Evolutionary conservation across 1,140 invertebrate genomes (phyloP).

Genomic region (Venturia canescens): DNA sequence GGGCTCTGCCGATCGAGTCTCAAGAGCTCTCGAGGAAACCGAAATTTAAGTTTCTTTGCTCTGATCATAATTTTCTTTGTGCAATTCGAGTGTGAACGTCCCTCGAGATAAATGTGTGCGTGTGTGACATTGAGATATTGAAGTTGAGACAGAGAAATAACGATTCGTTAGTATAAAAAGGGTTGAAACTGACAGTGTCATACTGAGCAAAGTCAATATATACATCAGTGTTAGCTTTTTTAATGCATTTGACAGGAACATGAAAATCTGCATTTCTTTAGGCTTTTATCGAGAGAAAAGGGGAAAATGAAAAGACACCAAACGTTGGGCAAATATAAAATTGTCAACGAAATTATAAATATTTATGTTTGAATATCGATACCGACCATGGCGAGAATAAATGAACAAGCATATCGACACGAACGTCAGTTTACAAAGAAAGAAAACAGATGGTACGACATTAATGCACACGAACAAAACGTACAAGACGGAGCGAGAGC

Average conservation of each 20-base stretch:
- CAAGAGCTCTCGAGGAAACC: not conserved
- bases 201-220: conserved; percentile 78
- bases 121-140: conserved; percentile 9
- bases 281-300: conserved; percentile 4
- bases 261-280: conserved; percentile 33
- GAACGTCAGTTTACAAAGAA: not conserved
- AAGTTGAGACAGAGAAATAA: conserved; percentile 13
- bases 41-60: not conserved
- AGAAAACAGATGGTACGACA: conserved; percentile 5
- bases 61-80: not conserved
- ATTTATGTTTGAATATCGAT: not conserved
- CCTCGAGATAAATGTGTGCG: conserved; percentile 12
- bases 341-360: not conserved
- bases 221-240: conserved; percentile 76
- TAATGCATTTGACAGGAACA: conserved; percentile 53
- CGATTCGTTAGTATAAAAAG: conserved; percentile 57
- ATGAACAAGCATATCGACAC: not conserved
- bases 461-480: conserved; percentile 20
- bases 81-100: not conserved
- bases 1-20: not conserved
- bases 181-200: conserved; percentile 76
- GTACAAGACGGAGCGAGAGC: not conserved
- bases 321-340: not conserved
- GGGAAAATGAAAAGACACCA: not conserved
- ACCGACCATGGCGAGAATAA: not conserved